Evolutionary conservation across 2,888 invertebrate genomes (phyloP), one percentile per base, ranked within the genome.

Genomic region (Thalpophila matura): DNA sequence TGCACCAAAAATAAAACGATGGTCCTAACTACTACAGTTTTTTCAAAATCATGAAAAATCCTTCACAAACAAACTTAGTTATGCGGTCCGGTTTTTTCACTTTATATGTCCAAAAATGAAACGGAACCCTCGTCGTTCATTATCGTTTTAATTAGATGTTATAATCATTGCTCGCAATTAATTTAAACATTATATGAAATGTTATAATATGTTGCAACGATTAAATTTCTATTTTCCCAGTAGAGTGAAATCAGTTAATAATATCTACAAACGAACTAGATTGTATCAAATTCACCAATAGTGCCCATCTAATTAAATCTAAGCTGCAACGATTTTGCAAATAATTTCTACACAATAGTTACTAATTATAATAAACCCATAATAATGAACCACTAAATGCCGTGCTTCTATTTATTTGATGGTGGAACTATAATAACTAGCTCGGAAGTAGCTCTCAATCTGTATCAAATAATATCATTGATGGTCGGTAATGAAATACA

Each of bases 401-500:
- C 5, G 24, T 22, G 38, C 35, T 74, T 20, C 40, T 43, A 51
- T 65, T 62, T 69, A 69, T 66, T 66, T 57, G 42, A 60, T 65
- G 53, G 14, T 20, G n/a, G 9, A 46, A 62, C 43, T 60, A 56
- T 55, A 62, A 49, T 58, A 64, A 69, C 59, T 40, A 50, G 51
- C 31, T 46, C n/a, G 22, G n/a, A 45, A 68, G 47, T 66, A 56
- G 71, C 81, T 83, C 69, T 80, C 78, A 77, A 79, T 70, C 65
- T 79, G 80, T 87, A 75, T 79, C 79, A 80, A 85, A 82, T 84
- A 83, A 82, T 85, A 86, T 85, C 86, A 84, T 81, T 87, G 84
- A 84, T 83, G 81, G 81, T 86, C 71, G 78, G 80, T 84, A 85
- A 84, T 87, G 86, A 83, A 85, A 86, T 89, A 88, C 88, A 88